Percentiles rank a stretch among this genome's conserved stretches.
Evolutionary conservation across 2,113 vertebrate species (phyloP).

Genomic region (Ammodytes dubius): DNA sequence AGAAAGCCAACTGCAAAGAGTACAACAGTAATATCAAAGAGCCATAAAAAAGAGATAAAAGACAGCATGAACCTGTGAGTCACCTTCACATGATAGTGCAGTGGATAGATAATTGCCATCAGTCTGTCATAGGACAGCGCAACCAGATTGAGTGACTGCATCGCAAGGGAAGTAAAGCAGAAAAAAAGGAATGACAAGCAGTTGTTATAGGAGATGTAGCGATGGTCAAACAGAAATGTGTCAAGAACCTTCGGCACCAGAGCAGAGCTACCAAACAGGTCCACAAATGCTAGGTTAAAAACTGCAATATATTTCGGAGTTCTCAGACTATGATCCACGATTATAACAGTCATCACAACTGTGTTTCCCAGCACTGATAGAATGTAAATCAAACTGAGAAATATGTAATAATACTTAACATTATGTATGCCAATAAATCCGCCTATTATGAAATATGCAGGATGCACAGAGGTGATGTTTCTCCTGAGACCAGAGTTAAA

Average conservation of each 20-base stretch:
- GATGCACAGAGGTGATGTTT: conserved; percentile 74
- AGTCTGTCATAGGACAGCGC: conserved; percentile 80
- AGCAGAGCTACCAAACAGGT: conserved; percentile 75
- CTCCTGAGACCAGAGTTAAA: conserved; percentile 57
- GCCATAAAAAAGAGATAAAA: conserved; percentile 67
- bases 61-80: conserved; percentile 71
- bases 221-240: conserved; percentile 75
- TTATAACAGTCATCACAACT: conserved; percentile 72
- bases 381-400: conserved; percentile 74
- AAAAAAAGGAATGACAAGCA: conserved; percentile 81
- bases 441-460: conserved; percentile 75
- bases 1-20: conserved; percentile 47
- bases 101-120: conserved; percentile 80
- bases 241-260: conserved; percentile 81
- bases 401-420: conserved; percentile 76
- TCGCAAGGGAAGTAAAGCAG: conserved; percentile 68
- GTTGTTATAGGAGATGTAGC: conserved; percentile 65
- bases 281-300: conserved; percentile 80
- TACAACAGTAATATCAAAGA: conserved; percentile 23
- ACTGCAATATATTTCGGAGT: conserved; percentile 82
- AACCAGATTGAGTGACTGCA: conserved; percentile 82
- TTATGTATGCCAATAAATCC: conserved; percentile 73
- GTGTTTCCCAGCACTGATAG: conserved; percentile 74
- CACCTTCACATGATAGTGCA: conserved; percentile 70
- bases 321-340: conserved; percentile 68